Evolutionary conservation across 1,140 invertebrate species (phyloP).

Genomic region (Metopolophium dirhodum): DNA sequence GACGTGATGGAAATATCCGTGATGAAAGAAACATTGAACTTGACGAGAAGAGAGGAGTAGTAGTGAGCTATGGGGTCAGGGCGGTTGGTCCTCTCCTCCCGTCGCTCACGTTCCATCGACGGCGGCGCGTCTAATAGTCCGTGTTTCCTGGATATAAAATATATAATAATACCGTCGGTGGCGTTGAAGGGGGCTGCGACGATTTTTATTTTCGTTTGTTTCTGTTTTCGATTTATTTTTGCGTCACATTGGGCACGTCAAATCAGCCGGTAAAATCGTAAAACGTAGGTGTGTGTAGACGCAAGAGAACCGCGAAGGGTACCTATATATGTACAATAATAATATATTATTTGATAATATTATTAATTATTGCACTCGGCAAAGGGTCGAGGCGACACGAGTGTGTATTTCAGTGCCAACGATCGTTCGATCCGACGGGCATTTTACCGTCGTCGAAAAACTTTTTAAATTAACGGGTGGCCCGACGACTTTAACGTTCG

Average conservation of each 20-base stretch:
- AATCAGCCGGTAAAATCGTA: neutral
- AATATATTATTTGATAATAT: neutral
- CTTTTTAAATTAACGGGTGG: neutral
- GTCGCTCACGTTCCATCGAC: neutral
- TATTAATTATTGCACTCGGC: neutral
- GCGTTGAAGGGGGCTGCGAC: neutral
- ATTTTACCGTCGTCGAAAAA: neutral
- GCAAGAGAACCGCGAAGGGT: neutral
- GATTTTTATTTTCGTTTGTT: neutral
- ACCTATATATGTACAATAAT: neutral
- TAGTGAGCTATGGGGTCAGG: constrained; percentile 17
- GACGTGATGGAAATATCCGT: constrained; percentile 41
- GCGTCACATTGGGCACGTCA: neutral
- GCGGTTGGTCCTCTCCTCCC: neutral
- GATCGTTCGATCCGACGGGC: neutral
- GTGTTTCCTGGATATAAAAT: neutral
- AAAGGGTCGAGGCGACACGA: neutral
- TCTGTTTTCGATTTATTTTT: neutral
- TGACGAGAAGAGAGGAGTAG: neutral
- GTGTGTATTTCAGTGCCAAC: neutral
- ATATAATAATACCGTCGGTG: neutral
- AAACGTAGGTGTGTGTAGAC: neutral
- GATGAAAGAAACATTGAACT: constrained; percentile 37
- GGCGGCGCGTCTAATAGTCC: neutral
- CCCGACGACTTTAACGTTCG: constrained; percentile 7